These are phyloP conservation scores for Hydrocynus forskahlii DNA, from an alignment of 2,797 vertebrate species.

Conservation along the genomic window DNA sequence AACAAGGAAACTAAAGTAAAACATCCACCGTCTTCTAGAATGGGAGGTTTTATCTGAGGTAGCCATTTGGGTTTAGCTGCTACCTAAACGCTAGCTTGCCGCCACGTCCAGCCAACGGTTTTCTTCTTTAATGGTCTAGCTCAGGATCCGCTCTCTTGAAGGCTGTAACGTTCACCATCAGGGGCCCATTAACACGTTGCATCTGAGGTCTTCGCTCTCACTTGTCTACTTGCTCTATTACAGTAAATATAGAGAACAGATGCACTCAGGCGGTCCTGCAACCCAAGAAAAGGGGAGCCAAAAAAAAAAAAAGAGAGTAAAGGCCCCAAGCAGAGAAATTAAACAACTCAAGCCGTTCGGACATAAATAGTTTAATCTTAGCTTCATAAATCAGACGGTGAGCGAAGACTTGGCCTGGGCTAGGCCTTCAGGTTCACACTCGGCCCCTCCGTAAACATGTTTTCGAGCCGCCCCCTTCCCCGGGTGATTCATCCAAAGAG, in stretches of 20 bases:
- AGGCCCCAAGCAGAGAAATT: conserved; percentile 69
- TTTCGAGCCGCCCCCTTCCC: conserved; percentile 56
- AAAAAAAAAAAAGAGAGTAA: conserved; percentile 56
- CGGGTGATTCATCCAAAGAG: conserved; percentile 77
- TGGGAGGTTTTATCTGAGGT: neutral
- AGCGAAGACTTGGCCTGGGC: conserved; percentile 69
- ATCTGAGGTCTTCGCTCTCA: conserved; percentile 7
- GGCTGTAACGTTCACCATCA: conserved; percentile 22
- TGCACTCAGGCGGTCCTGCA: conserved; percentile 24
- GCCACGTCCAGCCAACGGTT: neutral
- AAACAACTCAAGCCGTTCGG: conserved; percentile 68
- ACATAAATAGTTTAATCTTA: conserved; percentile 73
- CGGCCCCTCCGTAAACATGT: conserved; percentile 76
- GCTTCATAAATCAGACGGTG: conserved; percentile 71
- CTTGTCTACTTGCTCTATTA: conserved; percentile 29
- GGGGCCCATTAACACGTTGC: conserved; percentile 25
- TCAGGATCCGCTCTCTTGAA: neutral
- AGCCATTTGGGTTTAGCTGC: conserved; percentile 6
- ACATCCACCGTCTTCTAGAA: neutral
- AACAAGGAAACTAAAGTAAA: conserved; percentile 20
- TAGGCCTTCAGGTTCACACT: conserved; percentile 72
- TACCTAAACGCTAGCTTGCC: conserved; percentile 8
- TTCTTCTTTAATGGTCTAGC: conserved; percentile 12
- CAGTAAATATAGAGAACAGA: conserved; percentile 41
- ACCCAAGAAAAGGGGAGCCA: conserved; percentile 24